These are phyloP conservation scores for Pandemis cinnamomeana DNA, from an alignment of 2,888 invertebrate species.

Conservation along the genomic window DNA sequence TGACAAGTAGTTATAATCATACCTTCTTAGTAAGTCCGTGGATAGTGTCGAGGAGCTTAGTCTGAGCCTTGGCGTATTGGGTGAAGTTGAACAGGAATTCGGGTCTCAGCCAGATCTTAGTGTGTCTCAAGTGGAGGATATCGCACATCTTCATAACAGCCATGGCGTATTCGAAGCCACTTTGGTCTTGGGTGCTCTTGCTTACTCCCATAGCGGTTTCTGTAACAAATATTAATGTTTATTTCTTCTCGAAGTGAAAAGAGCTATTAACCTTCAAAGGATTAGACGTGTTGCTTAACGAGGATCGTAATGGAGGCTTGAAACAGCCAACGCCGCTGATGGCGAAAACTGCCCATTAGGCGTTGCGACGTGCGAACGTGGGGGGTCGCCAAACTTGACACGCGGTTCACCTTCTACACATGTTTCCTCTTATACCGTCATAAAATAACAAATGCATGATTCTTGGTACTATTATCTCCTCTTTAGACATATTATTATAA, in stretches of 20 bases:
- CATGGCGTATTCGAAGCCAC: constrained; percentile 93
- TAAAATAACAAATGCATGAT: constrained; percentile 26
- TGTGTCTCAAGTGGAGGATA: constrained; percentile 92
- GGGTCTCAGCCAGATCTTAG: constrained; percentile 91
- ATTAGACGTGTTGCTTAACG: constrained; percentile 65
- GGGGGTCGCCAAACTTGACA: constrained; percentile 72
- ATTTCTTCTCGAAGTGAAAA: constrained; percentile 51
- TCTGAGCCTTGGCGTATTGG: constrained; percentile 89
- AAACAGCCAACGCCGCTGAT: constrained; percentile 57
- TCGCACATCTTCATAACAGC: constrained; percentile 96
- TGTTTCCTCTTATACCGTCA: constrained; percentile 33
- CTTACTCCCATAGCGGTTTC: constrained; percentile 96
- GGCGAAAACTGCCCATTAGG: constrained; percentile 75
- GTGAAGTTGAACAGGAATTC: constrained; percentile 91
- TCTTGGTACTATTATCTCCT: constrained; percentile 24
- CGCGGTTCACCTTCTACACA: constrained; percentile 45
- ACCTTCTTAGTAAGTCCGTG: constrained; percentile 93
- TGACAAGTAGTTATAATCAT: constrained; percentile 20
- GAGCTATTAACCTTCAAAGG: constrained; percentile 62
- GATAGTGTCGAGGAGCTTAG: constrained; percentile 89
- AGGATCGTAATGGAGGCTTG: constrained; percentile 56
- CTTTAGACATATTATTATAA: constrained; percentile 30
- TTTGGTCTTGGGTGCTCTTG: constrained; percentile 91
- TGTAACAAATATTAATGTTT: constrained; percentile 58
- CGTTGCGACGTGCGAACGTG: constrained; percentile 64